These are phyloP conservation scores for Pocillopora verrucosa DNA, from an alignment of 64 coral and sea anemone genomes.

Conservation along the genomic window DNA sequence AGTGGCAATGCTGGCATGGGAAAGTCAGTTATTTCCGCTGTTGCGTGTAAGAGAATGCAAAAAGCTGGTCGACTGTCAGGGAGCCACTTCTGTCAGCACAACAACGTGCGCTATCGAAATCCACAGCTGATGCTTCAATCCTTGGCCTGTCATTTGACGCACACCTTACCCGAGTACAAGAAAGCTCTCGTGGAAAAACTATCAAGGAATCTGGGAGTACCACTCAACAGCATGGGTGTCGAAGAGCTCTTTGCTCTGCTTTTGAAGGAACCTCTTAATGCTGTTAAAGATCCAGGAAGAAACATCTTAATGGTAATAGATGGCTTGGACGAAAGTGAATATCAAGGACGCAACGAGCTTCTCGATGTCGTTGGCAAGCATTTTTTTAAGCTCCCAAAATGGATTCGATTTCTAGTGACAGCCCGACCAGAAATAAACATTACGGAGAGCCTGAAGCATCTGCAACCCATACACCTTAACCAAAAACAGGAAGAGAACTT, in stretches of 20 bases:
- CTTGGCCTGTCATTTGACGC: not conserved
- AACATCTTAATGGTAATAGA: slow-evolving; percentile 29
- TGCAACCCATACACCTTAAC: not conserved
- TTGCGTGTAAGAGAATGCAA: not conserved
- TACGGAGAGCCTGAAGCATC: too few relatives aligned
- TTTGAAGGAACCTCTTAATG: slow-evolving; percentile 39
- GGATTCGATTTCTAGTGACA: slow-evolving; percentile 35
- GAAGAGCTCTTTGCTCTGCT: slow-evolving; percentile 51
- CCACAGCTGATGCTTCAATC: not conserved
- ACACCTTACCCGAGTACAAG: not conserved
- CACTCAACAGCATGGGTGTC: slow-evolving; percentile 10
- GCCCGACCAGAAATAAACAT: not conserved
- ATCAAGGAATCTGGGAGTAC: slow-evolving; percentile 8
- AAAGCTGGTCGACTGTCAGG: slow-evolving; percentile 20
- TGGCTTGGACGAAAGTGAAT: slow-evolving; percentile 44
- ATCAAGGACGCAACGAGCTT: not conserved
- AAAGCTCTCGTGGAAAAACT: not conserved
- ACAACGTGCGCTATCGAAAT: not conserved
- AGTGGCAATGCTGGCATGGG: not conserved
- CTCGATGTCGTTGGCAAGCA: not conserved
- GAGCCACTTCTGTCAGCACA: not conserved
- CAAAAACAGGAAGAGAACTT: not conserved
- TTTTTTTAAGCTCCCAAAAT: slow-evolving; percentile 19
- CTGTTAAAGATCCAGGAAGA: not conserved
- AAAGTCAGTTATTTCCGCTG: not conserved